These are phyloP conservation scores for Fragum whitleyi DNA, from an alignment of 2,888 invertebrate species.

Conservation along the genomic window DNA sequence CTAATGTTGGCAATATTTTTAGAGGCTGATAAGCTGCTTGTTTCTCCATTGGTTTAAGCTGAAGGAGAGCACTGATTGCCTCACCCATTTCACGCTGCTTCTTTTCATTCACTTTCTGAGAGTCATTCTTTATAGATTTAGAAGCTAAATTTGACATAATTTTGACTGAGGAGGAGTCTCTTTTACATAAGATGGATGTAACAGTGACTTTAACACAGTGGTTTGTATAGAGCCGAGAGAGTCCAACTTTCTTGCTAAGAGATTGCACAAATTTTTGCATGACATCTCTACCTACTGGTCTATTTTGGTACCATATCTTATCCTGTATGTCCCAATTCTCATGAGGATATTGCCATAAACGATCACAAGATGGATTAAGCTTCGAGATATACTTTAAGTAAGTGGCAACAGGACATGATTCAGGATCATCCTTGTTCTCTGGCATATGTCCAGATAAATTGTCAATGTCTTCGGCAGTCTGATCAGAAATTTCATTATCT, in stretches of 20 bases:
- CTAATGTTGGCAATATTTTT: no score
- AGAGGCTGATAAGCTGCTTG: no score
- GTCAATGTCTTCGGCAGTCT: neutral
- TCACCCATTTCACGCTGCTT: no score
- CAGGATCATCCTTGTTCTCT: constrained; percentile 2
- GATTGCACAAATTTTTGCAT: constrained; percentile 56
- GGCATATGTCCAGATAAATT: neutral
- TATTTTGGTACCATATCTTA: constrained; percentile 49
- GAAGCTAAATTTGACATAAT: no score
- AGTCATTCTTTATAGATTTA: no score
- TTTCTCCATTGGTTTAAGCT: no score
- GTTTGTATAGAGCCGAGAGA: constrained; percentile 58
- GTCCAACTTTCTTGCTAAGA: constrained; percentile 48
- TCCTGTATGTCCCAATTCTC: constrained; percentile 1
- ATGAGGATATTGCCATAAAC: constrained; percentile 60
- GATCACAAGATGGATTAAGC: constrained; percentile 51
- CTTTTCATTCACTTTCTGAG: no score
- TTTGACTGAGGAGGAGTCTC: neutral
- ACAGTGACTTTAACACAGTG: constrained; percentile 52
- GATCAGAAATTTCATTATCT: neutral
- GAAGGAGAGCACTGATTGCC: no score
- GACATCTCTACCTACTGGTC: constrained; percentile 54
- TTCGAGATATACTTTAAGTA: constrained; percentile 54
- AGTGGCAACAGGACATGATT: constrained; percentile 52
- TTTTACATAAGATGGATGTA: constrained; percentile 27